Evolutionary conservation across 2,113 vertebrate genomes (phyloP).

Genomic region (Oreotrochilus melanogaster): DNA sequence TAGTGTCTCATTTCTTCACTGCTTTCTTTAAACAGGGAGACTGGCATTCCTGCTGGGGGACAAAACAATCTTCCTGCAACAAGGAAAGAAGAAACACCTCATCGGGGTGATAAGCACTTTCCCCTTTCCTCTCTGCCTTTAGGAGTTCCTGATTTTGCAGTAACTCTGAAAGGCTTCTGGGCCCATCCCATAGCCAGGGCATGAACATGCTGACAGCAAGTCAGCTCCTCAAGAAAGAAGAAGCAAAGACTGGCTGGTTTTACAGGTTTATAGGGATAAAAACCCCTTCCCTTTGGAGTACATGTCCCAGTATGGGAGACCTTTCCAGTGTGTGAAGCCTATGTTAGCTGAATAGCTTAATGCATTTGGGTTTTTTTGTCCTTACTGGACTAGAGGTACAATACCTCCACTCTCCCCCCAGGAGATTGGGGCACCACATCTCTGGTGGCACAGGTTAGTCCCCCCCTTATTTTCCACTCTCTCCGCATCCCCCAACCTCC

Average conservation of each 20-base stretch:
- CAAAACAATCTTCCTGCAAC: rapidly evolving
- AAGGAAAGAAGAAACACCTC: neutral
- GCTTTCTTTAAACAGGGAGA: neutral
- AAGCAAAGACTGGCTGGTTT: neutral
- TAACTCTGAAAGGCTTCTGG: rapidly evolving
- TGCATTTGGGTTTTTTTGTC: rapidly evolving
- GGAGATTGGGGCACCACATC: neutral
- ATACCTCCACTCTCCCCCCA: rapidly evolving
- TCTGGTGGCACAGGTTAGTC: neutral
- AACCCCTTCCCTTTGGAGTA: rapidly evolving
- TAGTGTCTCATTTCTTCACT: neutral
- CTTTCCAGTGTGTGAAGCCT: neutral
- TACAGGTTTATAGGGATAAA: neutral
- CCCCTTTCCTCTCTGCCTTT: rapidly evolving
- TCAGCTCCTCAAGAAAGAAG: neutral
- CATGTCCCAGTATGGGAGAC: neutral
- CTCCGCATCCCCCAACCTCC: no score
- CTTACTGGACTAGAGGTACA: neutral
- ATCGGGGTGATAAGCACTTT: neutral
- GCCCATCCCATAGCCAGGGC: neutral
- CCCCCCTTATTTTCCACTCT: rapidly evolving
- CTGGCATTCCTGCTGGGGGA: no score
- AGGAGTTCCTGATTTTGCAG: neutral
- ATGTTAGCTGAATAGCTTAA: neutral
- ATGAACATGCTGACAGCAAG: neutral